phyloP scores from a whole-genome alignment of 64 coral and sea anemone genomes.

The Acropora yongei region DNA sequence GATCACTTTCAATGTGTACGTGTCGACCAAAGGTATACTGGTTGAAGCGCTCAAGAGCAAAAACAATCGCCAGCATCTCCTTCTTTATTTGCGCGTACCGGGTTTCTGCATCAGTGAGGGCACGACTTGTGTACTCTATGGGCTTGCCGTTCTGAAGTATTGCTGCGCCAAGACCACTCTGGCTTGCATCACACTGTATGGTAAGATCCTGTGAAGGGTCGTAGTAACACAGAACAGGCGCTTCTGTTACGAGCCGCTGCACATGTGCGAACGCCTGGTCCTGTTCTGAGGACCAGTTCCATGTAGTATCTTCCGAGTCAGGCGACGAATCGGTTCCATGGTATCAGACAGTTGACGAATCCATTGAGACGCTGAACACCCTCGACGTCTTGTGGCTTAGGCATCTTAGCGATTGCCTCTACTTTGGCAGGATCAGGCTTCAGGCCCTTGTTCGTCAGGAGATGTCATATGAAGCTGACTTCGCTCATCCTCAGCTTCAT shows the following conservation, averaged over 20 bases:
- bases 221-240: slow-evolving; percentile 46
- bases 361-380: too few relatives aligned
- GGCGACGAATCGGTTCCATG: slow-evolving; percentile 54
- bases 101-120: too few relatives aligned
- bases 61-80: too few relatives aligned
- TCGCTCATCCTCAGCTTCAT: too few relatives aligned
- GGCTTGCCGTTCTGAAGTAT: slow-evolving; percentile 13
- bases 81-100: too few relatives aligned
- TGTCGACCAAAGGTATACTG: slow-evolving; percentile 44
- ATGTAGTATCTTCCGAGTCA: slow-evolving; percentile 45
- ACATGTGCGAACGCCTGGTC: slow-evolving; percentile 25
- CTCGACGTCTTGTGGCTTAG: too few relatives aligned
- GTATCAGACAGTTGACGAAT: background rate
- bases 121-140: too few relatives aligned
- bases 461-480: too few relatives aligned
- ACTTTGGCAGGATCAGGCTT: too few relatives aligned
- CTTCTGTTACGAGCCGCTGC: slow-evolving; percentile 19
- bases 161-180: background rate
- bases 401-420: too few relatives aligned
- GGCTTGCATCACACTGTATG: slow-evolving; percentile 53
- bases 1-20: slow-evolving; percentile 18
- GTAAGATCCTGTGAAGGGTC: slow-evolving; percentile 40
- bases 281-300: slow-evolving; percentile 27
- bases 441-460: too few relatives aligned
- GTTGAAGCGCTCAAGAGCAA: background rate